Base-by-base conservation (phyloP, 2,797 vertebrate species). In the Microhierax caerulescens region DNA sequence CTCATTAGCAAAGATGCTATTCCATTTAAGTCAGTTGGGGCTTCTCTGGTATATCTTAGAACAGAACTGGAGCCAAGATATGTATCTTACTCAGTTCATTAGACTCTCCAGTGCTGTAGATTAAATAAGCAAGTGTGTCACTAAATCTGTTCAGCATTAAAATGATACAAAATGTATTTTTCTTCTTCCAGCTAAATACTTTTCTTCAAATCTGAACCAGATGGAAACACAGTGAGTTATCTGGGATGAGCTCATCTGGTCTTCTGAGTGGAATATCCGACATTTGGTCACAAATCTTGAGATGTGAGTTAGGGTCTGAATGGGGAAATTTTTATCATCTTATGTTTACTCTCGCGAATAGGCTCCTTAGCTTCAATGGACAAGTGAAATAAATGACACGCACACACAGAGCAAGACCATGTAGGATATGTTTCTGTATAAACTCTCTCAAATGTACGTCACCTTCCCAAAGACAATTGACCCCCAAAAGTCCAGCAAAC, bases 101-200 rank as follows among this genome's bases (percentile, higher is more conserved):
- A 98, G 94, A 70, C 53, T 94, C 95, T 95, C 96, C 94, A 95
- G 85, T 80, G 82, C 93, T 91, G 96, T 93, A 96, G 97, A 97
- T 98, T 98, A 98, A 97, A 97, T 97, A 98, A 98, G 96, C 97
- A 97, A 97, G 91, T 95, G 95, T 97, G 96, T 97, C 95, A 97
- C 93, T 96, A 97, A 98, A 98, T 98, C 98, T 98, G 97, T 98
- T 98, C 96, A 90, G 97, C 96, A 98, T 98, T 98, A 98, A 97
- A 96, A 97, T 97, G 97, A 98, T 97, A 98, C 97, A 98, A 96
- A 97, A 98, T 97, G 97, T 98, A 93, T 97, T 98, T 98, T 98
- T 97, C 97, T 96, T 97, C 85, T 96, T 98, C 98, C 96, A 98
- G n/a, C 97, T 93, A 97, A 97, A 98, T 96, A 97, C 96, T 97